Conservation (phyloP, 1,140 invertebrate species). For the Apis mellifera region DNA sequence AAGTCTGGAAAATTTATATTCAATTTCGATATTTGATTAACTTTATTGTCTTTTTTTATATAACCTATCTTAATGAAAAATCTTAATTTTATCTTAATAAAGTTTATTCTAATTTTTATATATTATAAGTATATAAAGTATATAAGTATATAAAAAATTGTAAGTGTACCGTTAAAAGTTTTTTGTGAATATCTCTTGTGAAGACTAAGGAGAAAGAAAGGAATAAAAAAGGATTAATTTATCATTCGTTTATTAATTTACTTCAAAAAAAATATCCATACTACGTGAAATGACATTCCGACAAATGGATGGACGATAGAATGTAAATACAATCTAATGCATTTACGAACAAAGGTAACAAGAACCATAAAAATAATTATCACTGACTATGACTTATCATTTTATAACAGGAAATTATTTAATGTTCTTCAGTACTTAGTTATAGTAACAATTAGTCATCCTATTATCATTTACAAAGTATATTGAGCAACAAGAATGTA, state of each 20-base stretch:
- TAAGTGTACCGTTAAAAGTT: too few species aligned
- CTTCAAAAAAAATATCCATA: constrained; percentile 33
- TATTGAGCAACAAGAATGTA: constrained; percentile 40
- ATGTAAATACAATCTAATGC: neutral
- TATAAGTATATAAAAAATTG: too few species aligned
- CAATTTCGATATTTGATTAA: too few species aligned
- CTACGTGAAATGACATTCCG: constrained; percentile 3
- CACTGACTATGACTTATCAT: neutral
- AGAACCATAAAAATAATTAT: constrained; percentile 5
- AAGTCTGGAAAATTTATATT: too few species aligned
- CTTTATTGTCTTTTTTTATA: too few species aligned
- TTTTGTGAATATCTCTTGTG: too few species aligned
- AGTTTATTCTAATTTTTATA: too few species aligned
- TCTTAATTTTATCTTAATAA: too few species aligned
- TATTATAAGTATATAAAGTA: too few species aligned
- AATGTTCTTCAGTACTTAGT: neutral
- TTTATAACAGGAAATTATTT: constrained; percentile 2
- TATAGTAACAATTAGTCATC: constrained; percentile 9
- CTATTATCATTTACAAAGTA: constrained; percentile 26
- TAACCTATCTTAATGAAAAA: too few species aligned
- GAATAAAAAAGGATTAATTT: neutral
- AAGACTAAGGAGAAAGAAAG: too few species aligned
- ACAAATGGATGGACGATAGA: constrained; percentile 5
- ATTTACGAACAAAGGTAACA: neutral
- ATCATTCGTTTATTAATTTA: constrained; percentile 6